phyloP scores from a whole-genome alignment of 2,797 vertebrate genomes.

The Artibeus jamaicensis region DNA sequence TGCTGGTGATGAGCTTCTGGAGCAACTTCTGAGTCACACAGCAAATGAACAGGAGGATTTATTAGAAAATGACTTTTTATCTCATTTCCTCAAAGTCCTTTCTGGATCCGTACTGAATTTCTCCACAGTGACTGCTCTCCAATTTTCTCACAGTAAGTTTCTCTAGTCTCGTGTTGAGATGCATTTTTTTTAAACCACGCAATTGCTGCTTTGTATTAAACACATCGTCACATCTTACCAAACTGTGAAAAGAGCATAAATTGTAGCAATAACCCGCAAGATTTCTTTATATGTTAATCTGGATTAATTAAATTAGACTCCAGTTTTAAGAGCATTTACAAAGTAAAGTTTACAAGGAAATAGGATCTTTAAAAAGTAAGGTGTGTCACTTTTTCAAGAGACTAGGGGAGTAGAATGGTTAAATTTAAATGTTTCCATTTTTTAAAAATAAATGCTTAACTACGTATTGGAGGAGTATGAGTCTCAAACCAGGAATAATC shows the following conservation, averaged over 20 bases:
- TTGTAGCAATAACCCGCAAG: not conserved
- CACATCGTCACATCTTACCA: not conserved
- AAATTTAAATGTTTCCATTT: not conserved
- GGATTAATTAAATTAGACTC: not conserved
- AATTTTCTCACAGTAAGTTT: slow-evolving; percentile 62
- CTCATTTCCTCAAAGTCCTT: slow-evolving; percentile 19
- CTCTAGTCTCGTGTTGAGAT: slow-evolving; percentile 21
- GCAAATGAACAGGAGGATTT: not conserved
- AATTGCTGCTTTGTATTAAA: slow-evolving; percentile 64
- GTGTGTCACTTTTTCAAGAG: not conserved
- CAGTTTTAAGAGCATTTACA: slow-evolving; percentile 18
- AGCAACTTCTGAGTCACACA: not conserved
- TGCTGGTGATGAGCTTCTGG: slow-evolving; percentile 24
- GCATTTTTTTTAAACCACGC: slow-evolving; percentile 35
- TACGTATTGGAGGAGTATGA: not conserved
- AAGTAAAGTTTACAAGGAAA: slow-evolving; percentile 13
- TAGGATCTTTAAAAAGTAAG: not conserved
- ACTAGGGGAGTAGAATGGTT: not conserved
- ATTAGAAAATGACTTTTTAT: not conserved
- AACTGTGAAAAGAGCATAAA: not conserved
- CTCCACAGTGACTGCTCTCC: not conserved
- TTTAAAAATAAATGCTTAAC: not conserved
- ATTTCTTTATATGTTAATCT: not conserved
- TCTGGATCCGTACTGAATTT: slow-evolving; percentile 23
- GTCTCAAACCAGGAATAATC: no score